Evolutionary conservation across 2,797 vertebrate species (phyloP).

Genomic region (Chelon auratus): DNA sequence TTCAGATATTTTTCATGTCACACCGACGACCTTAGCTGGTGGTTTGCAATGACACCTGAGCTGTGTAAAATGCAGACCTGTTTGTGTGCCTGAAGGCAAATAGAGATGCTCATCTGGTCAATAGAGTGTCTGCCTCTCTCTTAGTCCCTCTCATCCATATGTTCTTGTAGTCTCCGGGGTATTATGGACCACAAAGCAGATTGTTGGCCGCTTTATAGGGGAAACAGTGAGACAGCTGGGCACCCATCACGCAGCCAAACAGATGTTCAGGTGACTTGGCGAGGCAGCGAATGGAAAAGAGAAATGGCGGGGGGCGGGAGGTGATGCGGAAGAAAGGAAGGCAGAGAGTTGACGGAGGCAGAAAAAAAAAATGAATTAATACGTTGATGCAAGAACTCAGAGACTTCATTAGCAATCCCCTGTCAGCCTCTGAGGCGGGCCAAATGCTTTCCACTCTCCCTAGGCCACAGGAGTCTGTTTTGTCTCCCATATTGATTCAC

Average conservation of each 20-base stretch:
- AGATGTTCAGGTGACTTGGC: slow-evolving; percentile 80
- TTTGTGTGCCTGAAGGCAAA: slow-evolving; percentile 69
- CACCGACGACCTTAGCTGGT: slow-evolving; percentile 45
- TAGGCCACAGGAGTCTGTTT: slow-evolving; percentile 49
- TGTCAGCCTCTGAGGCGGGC: slow-evolving; percentile 47
- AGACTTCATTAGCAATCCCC: slow-evolving; percentile 66
- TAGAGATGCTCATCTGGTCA: slow-evolving; percentile 65
- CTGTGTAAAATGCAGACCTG: slow-evolving; percentile 57
- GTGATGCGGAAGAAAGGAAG: slow-evolving; percentile 34
- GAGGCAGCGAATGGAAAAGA: slow-evolving; percentile 56
- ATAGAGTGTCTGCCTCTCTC: slow-evolving; percentile 43
- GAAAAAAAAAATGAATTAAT: slow-evolving; percentile 35
- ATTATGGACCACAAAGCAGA: slow-evolving; percentile 75
- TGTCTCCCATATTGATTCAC: slow-evolving; percentile 55
- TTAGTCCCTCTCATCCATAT: slow-evolving; percentile 73
- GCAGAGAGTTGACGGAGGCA: slow-evolving; percentile 22
- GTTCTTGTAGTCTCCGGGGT: slow-evolving; percentile 67
- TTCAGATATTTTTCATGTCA: slow-evolving; percentile 41
- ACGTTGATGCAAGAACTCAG: slow-evolving; percentile 46
- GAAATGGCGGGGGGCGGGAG: slow-evolving; percentile 25
- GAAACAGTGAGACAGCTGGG: slow-evolving; percentile 78
- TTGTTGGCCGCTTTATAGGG: slow-evolving; percentile 74
- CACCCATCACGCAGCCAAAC: slow-evolving; percentile 77
- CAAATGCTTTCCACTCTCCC: slow-evolving; percentile 46
- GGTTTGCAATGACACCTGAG: slow-evolving; percentile 58